Percentiles rank a stretch among this genome's conserved stretches.
These are phyloP conservation scores for Hesperophylax magnus DNA, from an alignment of 1,140 invertebrate species.

Conservation along the genomic window DNA sequence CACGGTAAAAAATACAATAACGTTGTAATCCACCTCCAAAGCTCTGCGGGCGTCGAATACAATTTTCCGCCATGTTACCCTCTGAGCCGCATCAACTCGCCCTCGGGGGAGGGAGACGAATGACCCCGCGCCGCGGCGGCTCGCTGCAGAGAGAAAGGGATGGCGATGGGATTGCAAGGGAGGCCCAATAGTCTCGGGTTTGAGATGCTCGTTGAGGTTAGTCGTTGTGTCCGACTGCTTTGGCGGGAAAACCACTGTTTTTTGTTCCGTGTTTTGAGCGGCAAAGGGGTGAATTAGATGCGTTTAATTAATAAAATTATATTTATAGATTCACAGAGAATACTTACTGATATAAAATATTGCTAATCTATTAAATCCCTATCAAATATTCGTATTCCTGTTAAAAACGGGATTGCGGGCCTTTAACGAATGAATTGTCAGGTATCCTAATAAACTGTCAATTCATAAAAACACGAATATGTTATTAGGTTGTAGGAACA, in stretches of 20 bases:
- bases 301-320: no score
- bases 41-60: constrained; percentile 55
- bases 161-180: constrained; percentile 1
- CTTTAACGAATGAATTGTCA: no score
- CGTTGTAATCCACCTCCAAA: constrained; percentile 56
- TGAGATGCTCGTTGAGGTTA: constrained; percentile 51
- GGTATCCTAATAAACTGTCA: no score
- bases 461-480: no score
- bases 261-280: constrained; percentile 37
- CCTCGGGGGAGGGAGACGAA: background rate
- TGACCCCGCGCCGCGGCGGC: background rate
- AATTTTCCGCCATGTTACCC: constrained; percentile 58
- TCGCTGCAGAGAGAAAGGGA: constrained; percentile 17
- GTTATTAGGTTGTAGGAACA: no score
- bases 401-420: no score
- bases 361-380: no score
- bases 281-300: background rate
- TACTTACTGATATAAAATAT: no score
- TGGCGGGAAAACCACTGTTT: constrained; percentile 55
- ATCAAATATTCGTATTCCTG: no score
- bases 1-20: constrained; percentile 55
- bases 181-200: constrained; percentile 2
- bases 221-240: constrained; percentile 49
- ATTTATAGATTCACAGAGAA: no score
- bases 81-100: constrained; percentile 56